A percentile compares a stretch with the other conserved stretches of the same genome.
Conservation (phyloP, 2,797 vertebrate genomes). For the Spea hammondii region DNA sequence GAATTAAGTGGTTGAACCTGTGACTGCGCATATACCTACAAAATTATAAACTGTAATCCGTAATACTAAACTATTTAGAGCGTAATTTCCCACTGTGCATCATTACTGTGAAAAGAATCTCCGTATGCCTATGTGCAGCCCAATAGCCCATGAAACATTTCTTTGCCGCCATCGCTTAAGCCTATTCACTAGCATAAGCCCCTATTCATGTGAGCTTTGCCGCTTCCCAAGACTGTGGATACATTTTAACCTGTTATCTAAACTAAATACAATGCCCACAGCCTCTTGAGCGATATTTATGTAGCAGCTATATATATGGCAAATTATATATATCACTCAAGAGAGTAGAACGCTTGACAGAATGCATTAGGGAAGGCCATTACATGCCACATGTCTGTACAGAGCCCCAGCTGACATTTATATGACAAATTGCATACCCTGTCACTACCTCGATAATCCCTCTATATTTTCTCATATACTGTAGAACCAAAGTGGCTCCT, state of each 20-base stretch:
- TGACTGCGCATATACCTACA: no score
- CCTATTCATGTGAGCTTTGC: no score
- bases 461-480: not conserved
- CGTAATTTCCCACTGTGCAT: no score
- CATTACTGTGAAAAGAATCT: no score
- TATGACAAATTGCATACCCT: slow-evolving; percentile 21
- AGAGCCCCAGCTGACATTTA: slow-evolving; percentile 1
- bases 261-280: not conserved
- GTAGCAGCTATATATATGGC: not conserved
- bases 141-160: no score
- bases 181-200: no score
- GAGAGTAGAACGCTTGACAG: not conserved
- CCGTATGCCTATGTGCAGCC: no score
- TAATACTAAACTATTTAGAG: no score
- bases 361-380: not conserved
- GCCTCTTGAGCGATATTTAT: not conserved
- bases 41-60: no score
- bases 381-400: not conserved
- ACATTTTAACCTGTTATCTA: not conserved
- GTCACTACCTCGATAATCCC: slow-evolving; percentile 5
- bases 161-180: no score
- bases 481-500: not conserved
- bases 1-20: no score
- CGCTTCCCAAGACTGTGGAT: no score
- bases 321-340: not conserved